These are phyloP conservation scores for Littorina saxatilis DNA, from an alignment of 1,140 invertebrate species.

Conservation along the genomic window DNA sequence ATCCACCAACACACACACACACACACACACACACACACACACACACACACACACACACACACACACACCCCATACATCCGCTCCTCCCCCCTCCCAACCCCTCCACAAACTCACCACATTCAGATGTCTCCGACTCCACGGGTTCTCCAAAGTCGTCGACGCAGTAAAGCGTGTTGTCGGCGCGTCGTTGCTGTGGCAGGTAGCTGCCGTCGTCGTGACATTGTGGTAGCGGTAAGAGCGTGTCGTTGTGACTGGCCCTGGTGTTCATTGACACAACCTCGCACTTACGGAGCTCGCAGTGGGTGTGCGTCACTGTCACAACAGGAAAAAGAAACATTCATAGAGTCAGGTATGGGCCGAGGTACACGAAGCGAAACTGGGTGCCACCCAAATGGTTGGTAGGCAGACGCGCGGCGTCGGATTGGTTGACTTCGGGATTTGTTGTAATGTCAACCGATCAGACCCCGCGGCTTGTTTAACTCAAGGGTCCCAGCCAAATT, in stretches of 20 bases:
- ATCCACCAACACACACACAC: too few relatives aligned
- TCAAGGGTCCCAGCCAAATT: too few relatives aligned
- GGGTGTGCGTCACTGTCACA: not conserved
- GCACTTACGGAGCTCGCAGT: slow-evolving; percentile 14
- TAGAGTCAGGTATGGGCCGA: not conserved
- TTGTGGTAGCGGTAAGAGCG: not conserved
- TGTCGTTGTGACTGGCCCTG: not conserved
- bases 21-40: not conserved
- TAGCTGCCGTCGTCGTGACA: slow-evolving; percentile 4
- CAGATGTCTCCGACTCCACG: not conserved
- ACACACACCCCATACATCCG: not conserved
- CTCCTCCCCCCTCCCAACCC: not conserved
- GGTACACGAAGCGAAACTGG: too few relatives aligned
- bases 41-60: not conserved
- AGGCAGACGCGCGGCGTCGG: not conserved
- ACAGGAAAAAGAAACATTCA: not conserved
- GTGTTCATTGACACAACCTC: not conserved
- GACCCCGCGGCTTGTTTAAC: too few relatives aligned
- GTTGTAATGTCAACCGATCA: too few relatives aligned
- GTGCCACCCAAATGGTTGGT: too few relatives aligned
- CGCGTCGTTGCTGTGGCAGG: not conserved
- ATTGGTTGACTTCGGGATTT: too few relatives aligned
- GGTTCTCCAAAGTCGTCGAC: slow-evolving; percentile 16
- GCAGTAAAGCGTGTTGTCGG: slow-evolving; percentile 1
- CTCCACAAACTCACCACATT: not conserved